These are phyloP conservation scores for Cephus cinctus DNA, from an alignment of 1,140 invertebrate genomes.

Conservation along the genomic window DNA sequence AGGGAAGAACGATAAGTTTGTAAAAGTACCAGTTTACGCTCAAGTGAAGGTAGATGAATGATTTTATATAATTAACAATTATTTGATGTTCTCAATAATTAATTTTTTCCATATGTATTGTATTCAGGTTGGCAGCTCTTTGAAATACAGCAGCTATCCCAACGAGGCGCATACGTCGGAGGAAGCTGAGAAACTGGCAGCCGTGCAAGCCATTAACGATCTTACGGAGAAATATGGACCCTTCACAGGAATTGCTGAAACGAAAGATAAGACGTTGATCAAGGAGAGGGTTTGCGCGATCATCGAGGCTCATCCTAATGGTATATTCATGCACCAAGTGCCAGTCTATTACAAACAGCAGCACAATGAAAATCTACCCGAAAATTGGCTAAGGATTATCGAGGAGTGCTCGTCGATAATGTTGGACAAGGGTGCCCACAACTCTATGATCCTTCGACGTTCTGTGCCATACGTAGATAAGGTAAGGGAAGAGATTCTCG, in stretches of 20 bases:
- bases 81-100: not conserved
- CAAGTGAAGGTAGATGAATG: conserved; percentile 36
- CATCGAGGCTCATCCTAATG: conserved; percentile 55
- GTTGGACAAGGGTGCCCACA: conserved; percentile 54
- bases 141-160: conserved; percentile 61
- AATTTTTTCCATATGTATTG: not conserved
- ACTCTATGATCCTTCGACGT: conserved; percentile 50
- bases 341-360: conserved; percentile 50
- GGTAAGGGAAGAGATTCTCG: conserved; percentile 14
- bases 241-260: conserved; percentile 32
- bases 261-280: conserved; percentile 30
- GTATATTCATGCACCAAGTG: conserved; percentile 46
- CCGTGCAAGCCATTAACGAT: conserved; percentile 53
- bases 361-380: conserved; percentile 57
- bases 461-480: not conserved
- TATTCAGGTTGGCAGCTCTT: conserved; percentile 49
- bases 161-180: conserved; percentile 55
- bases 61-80: not conserved
- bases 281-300: conserved; percentile 52
- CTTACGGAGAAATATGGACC: conserved; percentile 43
- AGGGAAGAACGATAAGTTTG: conserved; percentile 11
- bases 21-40: conserved; percentile 22
- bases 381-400: conserved; percentile 56
- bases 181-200: conserved; percentile 57
- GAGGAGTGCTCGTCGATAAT: conserved; percentile 48